Evolutionary conservation across 23 tunicate species (phyloP).

Genomic region (Trididemnum nubilum): DNA sequence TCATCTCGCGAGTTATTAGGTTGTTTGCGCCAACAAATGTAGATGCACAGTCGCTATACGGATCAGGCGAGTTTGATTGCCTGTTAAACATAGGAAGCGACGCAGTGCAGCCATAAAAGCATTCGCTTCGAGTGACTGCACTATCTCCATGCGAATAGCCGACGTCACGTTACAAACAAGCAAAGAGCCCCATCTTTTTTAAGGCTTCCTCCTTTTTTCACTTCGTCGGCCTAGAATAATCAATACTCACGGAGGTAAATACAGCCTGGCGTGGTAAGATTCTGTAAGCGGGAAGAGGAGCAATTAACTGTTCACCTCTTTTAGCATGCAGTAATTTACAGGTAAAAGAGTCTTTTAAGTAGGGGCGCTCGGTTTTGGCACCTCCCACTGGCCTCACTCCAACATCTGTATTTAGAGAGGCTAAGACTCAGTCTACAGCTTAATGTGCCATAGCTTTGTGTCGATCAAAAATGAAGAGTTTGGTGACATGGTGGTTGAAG

Average conservation of each 20-base stretch:
- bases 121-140: not conserved
- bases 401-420: too few species aligned
- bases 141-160: not conserved
- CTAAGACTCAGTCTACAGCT: too few species aligned
- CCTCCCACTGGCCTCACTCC: not conserved
- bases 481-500: too few species aligned
- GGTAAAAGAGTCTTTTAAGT: not conserved
- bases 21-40: not conserved
- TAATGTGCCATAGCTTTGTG: too few species aligned
- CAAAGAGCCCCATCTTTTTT: not conserved
- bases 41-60: not conserved
- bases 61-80: not conserved
- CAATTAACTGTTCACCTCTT: not conserved
- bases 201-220: not conserved
- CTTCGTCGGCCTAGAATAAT: not conserved
- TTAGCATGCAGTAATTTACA: not conserved
- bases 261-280: not conserved
- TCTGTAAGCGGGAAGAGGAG: not conserved
- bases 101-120: not conserved
- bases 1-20: not conserved
- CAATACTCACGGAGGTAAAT: not conserved
- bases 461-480: too few species aligned
- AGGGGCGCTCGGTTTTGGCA: not conserved
- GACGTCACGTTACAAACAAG: not conserved
- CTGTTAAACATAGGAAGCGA: not conserved